These are phyloP conservation scores for Dynastes tityus DNA, from an alignment of 2,888 invertebrate species.

Conservation along the genomic window DNA sequence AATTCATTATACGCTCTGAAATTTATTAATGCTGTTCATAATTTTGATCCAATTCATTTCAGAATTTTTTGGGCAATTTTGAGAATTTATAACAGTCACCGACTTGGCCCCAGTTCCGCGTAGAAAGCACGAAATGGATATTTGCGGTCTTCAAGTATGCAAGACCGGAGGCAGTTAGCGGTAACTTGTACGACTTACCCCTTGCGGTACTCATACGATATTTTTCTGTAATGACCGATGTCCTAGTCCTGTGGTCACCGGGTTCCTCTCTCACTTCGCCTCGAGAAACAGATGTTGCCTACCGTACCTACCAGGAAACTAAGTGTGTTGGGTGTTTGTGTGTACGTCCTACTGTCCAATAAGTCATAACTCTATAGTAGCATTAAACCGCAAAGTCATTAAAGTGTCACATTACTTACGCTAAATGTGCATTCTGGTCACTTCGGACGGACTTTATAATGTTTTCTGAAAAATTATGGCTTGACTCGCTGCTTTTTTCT, in stretches of 20 bases:
- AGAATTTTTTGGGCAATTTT: neutral
- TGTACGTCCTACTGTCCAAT: conserved; percentile 44
- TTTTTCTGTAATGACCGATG: conserved; percentile 65
- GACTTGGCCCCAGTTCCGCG: neutral
- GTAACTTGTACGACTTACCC: conserved; percentile 65
- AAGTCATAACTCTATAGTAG: conserved; percentile 53
- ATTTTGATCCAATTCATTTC: neutral
- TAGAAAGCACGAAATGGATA: conserved; percentile 41
- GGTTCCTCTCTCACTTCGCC: conserved; percentile 49
- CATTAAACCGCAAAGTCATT: conserved; percentile 54
- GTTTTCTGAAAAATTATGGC: conserved; percentile 30
- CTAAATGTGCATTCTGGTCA: conserved; percentile 42
- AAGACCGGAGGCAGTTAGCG: conserved; percentile 62
- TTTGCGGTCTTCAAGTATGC: conserved; percentile 62
- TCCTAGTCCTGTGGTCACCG: conserved; percentile 54
- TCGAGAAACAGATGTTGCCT: conserved; percentile 55
- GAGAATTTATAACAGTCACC: conserved; percentile 5
- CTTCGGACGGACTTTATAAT: conserved; percentile 20
- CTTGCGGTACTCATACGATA: conserved; percentile 62
- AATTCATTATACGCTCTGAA: no score
- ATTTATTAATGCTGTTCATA: no score
- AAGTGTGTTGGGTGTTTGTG: conserved; percentile 18
- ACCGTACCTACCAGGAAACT: conserved; percentile 15
- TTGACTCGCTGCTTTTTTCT: conserved; percentile 12
- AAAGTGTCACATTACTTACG: conserved; percentile 51